phyloP scores from a whole-genome alignment of 2,888 invertebrate genomes.

The Eupithecia pulchellata region DNA sequence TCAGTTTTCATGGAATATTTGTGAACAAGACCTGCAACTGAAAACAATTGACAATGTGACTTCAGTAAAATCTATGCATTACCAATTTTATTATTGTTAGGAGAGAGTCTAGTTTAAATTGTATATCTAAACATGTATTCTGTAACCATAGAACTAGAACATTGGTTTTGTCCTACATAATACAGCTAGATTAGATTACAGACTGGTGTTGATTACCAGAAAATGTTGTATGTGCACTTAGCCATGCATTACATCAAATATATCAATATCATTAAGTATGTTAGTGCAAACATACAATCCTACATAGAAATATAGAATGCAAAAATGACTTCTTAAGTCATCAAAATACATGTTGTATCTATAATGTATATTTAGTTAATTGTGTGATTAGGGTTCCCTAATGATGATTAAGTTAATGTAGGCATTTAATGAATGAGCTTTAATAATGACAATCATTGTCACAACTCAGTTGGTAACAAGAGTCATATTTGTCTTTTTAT shows the following conservation, averaged over 20 bases:
- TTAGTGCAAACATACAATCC: background rate
- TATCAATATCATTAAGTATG: background rate
- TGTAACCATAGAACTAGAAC: background rate
- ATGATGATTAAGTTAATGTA: too few species aligned
- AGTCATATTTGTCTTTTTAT: background rate
- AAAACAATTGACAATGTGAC: too few species aligned
- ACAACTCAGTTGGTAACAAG: background rate
- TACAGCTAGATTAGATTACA: slow-evolving; percentile 39
- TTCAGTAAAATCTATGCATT: background rate
- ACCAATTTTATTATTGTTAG: background rate
- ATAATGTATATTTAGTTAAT: background rate
- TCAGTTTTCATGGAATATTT: background rate
- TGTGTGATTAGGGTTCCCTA: background rate
- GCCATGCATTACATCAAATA: background rate
- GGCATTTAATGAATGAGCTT: too few species aligned
- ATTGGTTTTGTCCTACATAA: slow-evolving; percentile 24
- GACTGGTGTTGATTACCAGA: slow-evolving; percentile 36
- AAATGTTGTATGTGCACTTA: slow-evolving; percentile 29
- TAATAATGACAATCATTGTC: background rate
- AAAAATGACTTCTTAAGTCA: background rate
- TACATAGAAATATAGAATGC: background rate
- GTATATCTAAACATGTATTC: background rate
- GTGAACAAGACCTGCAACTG: background rate
- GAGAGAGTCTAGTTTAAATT: background rate
- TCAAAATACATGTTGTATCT: background rate